Percentiles rank a stretch among this genome's conserved stretches.
Evolutionary conservation across 30 jellyfish, hydroid and myxozoan species (phyloP).

Genomic region (Pseudorhiza aurosa): DNA sequence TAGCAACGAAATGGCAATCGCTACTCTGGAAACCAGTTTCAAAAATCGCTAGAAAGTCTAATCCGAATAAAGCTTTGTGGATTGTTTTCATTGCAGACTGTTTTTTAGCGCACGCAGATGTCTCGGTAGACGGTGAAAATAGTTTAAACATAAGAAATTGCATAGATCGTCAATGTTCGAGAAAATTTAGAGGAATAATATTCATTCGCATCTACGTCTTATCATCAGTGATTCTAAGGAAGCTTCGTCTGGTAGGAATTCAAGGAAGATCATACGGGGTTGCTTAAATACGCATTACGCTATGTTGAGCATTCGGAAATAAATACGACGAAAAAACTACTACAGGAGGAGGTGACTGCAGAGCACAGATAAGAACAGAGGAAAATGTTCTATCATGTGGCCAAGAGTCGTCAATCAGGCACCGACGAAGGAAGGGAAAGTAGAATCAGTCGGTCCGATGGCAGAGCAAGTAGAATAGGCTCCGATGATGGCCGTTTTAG

Average conservation of each 20-base stretch:
- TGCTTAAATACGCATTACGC: background rate
- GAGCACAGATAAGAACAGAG: background rate
- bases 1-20: slow-evolving; percentile 81
- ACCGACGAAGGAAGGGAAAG: slow-evolving; percentile 79
- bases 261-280: background rate
- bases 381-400: slow-evolving; percentile 93
- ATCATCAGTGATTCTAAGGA: too few relatives aligned
- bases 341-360: background rate
- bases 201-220: background rate
- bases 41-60: slow-evolving; percentile 21
- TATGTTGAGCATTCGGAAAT: slow-evolving; percentile 1
- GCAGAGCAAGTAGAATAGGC: slow-evolving; percentile 70
- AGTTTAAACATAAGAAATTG: slow-evolving; percentile 2
- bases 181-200: background rate
- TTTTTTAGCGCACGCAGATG: slow-evolving; percentile 73
- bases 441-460: slow-evolving; percentile 84
- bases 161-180: background rate
- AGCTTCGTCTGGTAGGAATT: background rate
- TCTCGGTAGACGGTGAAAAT: background rate
- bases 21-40: slow-evolving; percentile 18
- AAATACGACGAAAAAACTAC: background rate
- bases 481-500: slow-evolving; percentile 75
- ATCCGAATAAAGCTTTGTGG: slow-evolving; percentile 51
- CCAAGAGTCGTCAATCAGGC: slow-evolving; percentile 68
- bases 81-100: slow-evolving; percentile 66